Conservation (phyloP, 1,140 invertebrate genomes). For the Sarcophaga bullata region DNA sequence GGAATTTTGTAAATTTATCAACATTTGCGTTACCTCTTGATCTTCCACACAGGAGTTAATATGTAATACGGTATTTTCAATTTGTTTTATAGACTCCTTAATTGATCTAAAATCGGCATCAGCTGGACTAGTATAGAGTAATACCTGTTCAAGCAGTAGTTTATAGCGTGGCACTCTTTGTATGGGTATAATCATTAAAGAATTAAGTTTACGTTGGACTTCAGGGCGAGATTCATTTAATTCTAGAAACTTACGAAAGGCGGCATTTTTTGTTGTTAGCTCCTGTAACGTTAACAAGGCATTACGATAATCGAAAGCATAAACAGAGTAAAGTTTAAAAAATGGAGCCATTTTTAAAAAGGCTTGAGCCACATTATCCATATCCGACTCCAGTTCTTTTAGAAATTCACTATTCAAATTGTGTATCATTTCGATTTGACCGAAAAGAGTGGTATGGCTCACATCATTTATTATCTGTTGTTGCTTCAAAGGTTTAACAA, state of each 20-base stretch:
- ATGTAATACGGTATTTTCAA: constrained; percentile 75
- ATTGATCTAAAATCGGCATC: constrained; percentile 72
- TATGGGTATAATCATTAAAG: constrained; percentile 79
- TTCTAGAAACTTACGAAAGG: constrained; percentile 71
- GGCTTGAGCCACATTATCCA: constrained; percentile 73
- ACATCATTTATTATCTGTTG: constrained; percentile 70
- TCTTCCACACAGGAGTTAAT: constrained; percentile 78
- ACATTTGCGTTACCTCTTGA: constrained; percentile 76
- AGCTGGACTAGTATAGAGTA: constrained; percentile 71
- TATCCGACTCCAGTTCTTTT: constrained; percentile 71
- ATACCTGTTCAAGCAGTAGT: constrained; percentile 75
- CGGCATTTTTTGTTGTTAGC: constrained; percentile 69
- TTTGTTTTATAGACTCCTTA: constrained; percentile 73
- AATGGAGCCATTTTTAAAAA: constrained; percentile 79
- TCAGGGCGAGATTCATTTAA: constrained; percentile 77
- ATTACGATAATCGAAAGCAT: constrained; percentile 79
- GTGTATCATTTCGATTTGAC: constrained; percentile 78
- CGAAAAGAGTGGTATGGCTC: constrained; percentile 73
- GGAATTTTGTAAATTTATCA: constrained; percentile 75
- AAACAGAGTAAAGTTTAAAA: constrained; percentile 81
- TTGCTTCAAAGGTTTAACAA: constrained; percentile 74
- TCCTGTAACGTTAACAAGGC: constrained; percentile 71
- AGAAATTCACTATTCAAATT: constrained; percentile 77
- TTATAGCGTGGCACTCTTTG: constrained; percentile 81
- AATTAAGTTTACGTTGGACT: constrained; percentile 75